These are phyloP conservation scores for Oasisia sp. DNA, from an alignment of 2,888 invertebrate species.

Conservation along the genomic window DNA sequence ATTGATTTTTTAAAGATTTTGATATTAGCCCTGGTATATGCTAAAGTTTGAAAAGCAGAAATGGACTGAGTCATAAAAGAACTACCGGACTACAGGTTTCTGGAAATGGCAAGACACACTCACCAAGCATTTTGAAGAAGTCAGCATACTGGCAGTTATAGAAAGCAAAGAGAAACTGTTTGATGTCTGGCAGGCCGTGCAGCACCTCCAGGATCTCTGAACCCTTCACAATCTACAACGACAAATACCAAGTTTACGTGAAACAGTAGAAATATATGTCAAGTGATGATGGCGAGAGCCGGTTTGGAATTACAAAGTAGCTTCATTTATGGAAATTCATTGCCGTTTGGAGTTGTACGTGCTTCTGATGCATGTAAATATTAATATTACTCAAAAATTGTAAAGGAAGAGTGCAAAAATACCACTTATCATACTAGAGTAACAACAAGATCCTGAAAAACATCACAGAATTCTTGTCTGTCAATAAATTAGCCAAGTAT, in stretches of 20 bases:
- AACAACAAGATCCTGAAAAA: too few species aligned
- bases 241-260: not conserved
- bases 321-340: too few species aligned
- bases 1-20: too few species aligned
- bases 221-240: slow-evolving; percentile 74
- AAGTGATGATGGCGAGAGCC: not conserved
- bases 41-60: not conserved
- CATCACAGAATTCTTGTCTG: too few species aligned
- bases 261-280: not conserved
- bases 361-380: too few species aligned
- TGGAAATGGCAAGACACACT: slow-evolving; percentile 39
- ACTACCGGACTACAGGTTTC: not conserved
- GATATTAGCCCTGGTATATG: too few species aligned
- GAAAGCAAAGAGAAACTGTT: slow-evolving; percentile 80
- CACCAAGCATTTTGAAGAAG: slow-evolving; percentile 83
- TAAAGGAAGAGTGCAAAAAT: too few species aligned
- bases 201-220: slow-evolving; percentile 86
- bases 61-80: not conserved
- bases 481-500: too few species aligned
- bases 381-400: too few species aligned
- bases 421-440: too few species aligned
- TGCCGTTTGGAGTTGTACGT: too few species aligned
- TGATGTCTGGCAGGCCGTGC: slow-evolving; percentile 76
- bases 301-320: not conserved
- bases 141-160: slow-evolving; percentile 94